Percentiles rank a stretch among this genome's conserved stretches.
Conservation (phyloP, 2,113 vertebrate genomes). For the Archilochus colubris region DNA sequence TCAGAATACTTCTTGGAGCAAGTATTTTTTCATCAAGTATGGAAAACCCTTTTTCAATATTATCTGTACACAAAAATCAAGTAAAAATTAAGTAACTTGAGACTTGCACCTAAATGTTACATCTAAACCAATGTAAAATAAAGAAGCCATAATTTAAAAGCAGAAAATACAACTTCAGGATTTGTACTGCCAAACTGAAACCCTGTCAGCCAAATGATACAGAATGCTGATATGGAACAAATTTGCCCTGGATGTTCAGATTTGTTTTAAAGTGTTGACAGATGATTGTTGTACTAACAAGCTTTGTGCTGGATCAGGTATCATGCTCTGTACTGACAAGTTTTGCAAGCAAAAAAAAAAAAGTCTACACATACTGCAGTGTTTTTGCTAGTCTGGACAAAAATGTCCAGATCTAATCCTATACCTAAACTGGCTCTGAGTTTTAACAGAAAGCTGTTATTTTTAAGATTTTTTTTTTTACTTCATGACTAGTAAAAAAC, state of each 20-base stretch:
- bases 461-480: background rate
- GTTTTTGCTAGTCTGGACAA: background rate
- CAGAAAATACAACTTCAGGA: background rate
- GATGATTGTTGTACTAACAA: background rate
- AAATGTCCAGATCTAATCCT: background rate
- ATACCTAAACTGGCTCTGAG: background rate
- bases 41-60: background rate
- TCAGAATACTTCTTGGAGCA: background rate
- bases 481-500: background rate
- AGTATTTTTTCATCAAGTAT: background rate
- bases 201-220: background rate
- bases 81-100: background rate
- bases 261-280: background rate
- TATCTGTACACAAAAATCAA: background rate
- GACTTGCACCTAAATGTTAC: background rate
- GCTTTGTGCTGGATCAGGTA: background rate
- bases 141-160: background rate
- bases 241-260: background rate
- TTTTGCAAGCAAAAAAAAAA: background rate
- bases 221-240: background rate
- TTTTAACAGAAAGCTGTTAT: background rate
- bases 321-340: background rate
- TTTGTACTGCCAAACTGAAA: background rate
- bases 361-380: background rate
- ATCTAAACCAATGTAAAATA: background rate